Evolutionary conservation across 1,140 invertebrate genomes (phyloP), one percentile per base, ranked within the genome.

Genomic region (Pseudomyrmex pallidus): DNA sequence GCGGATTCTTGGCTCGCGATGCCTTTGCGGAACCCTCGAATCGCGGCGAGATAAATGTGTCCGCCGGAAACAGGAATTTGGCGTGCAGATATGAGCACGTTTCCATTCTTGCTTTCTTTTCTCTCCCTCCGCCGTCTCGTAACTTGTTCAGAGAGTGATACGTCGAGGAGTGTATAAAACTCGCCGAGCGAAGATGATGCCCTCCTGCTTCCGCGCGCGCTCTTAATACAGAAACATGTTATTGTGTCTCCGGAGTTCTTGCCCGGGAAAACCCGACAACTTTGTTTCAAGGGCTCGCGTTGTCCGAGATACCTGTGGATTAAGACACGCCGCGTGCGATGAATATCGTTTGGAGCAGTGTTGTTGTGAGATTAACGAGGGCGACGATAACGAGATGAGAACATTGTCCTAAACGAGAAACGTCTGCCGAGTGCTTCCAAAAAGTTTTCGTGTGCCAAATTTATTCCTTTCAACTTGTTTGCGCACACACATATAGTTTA

Each of bases 261-360:
- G 61, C 46, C 20, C n/a, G 50, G 66, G 35, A 35, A 74, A 56
- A 82, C 62, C 72, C 46, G 56, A 46, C 63, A 88, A 89, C 84
- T 89, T 89, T 89, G 87, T 89, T 88, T 86, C 87, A 89, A 89
- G 84, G 80, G 74, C 80, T 83, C 64, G 52, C 70, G 80, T 86
- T 85, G 85, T 84, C 74, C 67, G 46, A 48, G 59, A 59, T 70
- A 87, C 77, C 74, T 76, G 9, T 78, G 73, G 82, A 87, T 87
- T 87, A 87, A 87, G 57, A 57, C 13, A n/a, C 56, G 15, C 35
- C 35, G 9, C 44, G 44, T 52, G 22, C 61, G 52, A 35, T 70
- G 66, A 77, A 80, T 78, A 59, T 72, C 22, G 22, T 61, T 80
- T 59, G 70, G 59, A 78, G 44, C 52, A 15, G 20, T 9, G 20